A percentile compares a stretch with the other conserved stretches of the same genome.
Evolutionary conservation across 64 coral and sea anemone species (phyloP).

Genomic region (Dendronephthya gigantea): DNA sequence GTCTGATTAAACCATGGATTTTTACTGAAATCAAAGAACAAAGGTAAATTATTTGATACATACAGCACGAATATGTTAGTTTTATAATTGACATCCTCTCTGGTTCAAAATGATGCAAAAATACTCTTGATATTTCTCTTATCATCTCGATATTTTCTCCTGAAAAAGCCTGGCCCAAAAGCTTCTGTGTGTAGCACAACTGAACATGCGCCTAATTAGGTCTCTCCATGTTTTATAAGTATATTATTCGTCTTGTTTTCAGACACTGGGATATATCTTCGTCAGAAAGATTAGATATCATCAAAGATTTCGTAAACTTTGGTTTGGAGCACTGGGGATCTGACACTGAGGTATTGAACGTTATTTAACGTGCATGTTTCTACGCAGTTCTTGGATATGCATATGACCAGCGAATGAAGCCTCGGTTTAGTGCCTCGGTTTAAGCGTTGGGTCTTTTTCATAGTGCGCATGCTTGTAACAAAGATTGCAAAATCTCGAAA

Average conservation of each 20-base stretch:
- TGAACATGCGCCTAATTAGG: neutral
- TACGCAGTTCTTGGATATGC: neutral
- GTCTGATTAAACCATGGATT: conserved; percentile 95
- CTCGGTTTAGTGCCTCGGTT: too few species aligned
- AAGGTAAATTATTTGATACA: conserved; percentile 36
- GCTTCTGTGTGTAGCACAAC: neutral
- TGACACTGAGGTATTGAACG: conserved; percentile 63
- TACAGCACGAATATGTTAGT: too few species aligned
- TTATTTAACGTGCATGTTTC: too few species aligned
- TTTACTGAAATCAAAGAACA: conserved; percentile 99
- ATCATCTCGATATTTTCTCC: too few species aligned
- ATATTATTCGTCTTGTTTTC: too few species aligned
- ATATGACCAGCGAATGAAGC: neutral
- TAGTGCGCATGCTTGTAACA: too few species aligned
- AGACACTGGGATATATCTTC: conserved; percentile 99
- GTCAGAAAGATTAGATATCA: conserved; percentile 62
- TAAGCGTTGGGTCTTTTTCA: too few species aligned
- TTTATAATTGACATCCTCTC: too few species aligned
- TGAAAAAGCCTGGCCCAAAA: too few species aligned
- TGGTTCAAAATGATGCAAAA: too few species aligned
- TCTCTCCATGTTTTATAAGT: neutral
- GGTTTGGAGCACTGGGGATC: conserved; percentile 99
- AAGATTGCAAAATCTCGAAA: too few species aligned
- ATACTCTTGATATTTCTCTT: too few species aligned
- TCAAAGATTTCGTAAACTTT: conserved; percentile 69